Conservation (phyloP, 2,888 invertebrate genomes). For the Lepeophtheirus nordmannii region DNA sequence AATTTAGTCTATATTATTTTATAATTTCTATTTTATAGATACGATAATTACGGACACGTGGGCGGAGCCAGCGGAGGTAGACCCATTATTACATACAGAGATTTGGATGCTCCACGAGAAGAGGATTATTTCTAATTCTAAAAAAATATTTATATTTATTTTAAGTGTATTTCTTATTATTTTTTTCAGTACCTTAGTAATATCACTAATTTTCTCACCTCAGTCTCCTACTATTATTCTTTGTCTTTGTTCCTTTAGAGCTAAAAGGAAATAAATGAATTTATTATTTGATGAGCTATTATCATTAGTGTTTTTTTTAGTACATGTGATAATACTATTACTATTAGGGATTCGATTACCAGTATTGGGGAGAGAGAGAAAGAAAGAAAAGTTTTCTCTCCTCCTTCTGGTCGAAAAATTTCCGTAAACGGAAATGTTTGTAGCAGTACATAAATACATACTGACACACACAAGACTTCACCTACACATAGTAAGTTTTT, state of each 20-base stretch:
- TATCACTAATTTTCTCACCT: slow-evolving; percentile 1
- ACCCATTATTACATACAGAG: slow-evolving; percentile 78
- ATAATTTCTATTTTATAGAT: slow-evolving; percentile 12
- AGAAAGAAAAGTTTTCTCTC: not conserved
- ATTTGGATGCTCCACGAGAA: slow-evolving; percentile 80
- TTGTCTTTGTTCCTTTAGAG: slow-evolving; percentile 1
- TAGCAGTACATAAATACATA: not conserved
- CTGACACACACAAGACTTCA: not conserved
- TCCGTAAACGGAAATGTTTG: slow-evolving; percentile 1
- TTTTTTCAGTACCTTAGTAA: slow-evolving; percentile 8
- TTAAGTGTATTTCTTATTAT: slow-evolving; percentile 6
- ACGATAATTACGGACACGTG: slow-evolving; percentile 26
- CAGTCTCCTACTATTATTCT: not conserved
- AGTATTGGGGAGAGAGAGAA: too few relatives aligned
- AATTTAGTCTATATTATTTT: too few relatives aligned
- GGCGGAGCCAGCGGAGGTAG: slow-evolving; percentile 53
- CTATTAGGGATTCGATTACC: too few relatives aligned
- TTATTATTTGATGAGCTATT: not conserved
- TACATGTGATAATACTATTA: too few relatives aligned
- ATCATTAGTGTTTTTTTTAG: not conserved
- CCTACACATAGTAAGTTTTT: not conserved
- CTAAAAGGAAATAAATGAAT: slow-evolving; percentile 3
- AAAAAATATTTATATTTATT: slow-evolving; percentile 7
- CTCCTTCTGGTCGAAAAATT: not conserved
- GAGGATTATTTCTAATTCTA: slow-evolving; percentile 50